phyloP scores from a whole-genome alignment of 2,888 invertebrate genomes.

The Entomobrya proxima region DNA sequence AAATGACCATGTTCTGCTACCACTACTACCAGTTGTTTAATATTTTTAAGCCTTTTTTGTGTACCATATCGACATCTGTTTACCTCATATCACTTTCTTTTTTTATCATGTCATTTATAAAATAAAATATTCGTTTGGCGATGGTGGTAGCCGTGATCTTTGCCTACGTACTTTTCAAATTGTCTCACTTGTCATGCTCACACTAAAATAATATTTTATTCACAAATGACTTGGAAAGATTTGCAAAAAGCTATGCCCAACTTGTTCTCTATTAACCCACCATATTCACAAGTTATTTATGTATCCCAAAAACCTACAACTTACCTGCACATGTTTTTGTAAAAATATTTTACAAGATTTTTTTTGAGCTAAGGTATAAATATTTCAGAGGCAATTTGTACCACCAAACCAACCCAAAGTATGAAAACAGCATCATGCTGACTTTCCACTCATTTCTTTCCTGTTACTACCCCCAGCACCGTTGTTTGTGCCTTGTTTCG shows the following conservation, averaged over 20 bases:
- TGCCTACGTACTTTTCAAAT: conserved; percentile 43
- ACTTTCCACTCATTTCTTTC: neutral
- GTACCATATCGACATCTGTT: neutral
- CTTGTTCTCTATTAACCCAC: conserved; percentile 15
- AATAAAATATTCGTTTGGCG: neutral
- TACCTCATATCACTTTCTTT: conserved; percentile 35
- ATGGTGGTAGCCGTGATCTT: neutral
- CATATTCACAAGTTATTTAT: neutral
- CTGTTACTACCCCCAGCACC: neutral
- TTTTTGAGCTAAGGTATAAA: conserved; percentile 23
- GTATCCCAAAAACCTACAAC: neutral
- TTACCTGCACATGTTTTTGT: neutral
- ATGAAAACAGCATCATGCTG: conserved; percentile 17
- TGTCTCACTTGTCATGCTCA: conserved; percentile 38
- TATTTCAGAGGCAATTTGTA: conserved; percentile 23
- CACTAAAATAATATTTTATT: conserved; percentile 21
- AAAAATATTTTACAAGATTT: no score
- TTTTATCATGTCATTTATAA: conserved; percentile 26
- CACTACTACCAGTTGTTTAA: no score
- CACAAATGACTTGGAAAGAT: neutral
- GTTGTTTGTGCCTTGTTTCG: conserved; percentile 23
- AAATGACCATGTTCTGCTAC: neutral
- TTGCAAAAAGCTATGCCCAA: neutral
- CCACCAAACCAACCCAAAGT: conserved; percentile 2
- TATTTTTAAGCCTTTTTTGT: no score